Evolutionary conservation across 2,888 invertebrate species (phyloP).

Genomic region (Platynereis dumerilii): DNA sequence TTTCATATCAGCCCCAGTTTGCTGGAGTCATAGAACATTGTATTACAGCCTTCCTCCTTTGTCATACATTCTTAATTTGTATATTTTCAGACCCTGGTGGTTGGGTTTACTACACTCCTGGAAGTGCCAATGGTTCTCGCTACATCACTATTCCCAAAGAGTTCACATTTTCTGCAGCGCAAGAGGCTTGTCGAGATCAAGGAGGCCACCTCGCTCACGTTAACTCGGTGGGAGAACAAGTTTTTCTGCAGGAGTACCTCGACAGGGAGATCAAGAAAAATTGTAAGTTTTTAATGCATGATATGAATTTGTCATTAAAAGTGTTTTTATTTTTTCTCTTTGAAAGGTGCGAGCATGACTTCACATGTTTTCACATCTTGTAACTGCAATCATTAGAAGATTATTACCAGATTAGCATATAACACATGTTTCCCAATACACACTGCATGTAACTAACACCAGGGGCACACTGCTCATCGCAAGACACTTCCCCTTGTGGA

Average conservation of each 20-base stretch:
- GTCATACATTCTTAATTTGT: no score
- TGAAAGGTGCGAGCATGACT: no score
- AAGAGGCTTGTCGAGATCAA: slow-evolving; percentile 35
- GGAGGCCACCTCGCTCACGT: slow-evolving; percentile 38
- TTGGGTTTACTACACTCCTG: slow-evolving; percentile 34
- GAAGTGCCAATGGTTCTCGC: slow-evolving; percentile 30
- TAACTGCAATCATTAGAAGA: no score
- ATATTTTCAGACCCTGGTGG: slow-evolving; percentile 28
- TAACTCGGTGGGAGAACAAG: slow-evolving; percentile 37
- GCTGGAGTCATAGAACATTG: no score
- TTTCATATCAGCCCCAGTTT: no score
- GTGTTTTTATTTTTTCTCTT: neutral
- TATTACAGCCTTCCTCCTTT: no score
- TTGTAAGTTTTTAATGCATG: slow-evolving; percentile 7
- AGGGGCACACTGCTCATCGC: no score
- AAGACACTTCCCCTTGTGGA: no score
- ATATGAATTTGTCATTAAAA: neutral
- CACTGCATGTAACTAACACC: no score
- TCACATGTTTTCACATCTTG: no score
- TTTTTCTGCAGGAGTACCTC: slow-evolving; percentile 37
- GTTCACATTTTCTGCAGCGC: slow-evolving; percentile 35
- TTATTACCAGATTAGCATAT: no score
- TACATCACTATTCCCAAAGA: slow-evolving; percentile 32
- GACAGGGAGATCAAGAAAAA: slow-evolving; percentile 24
- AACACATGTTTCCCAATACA: no score